These are phyloP conservation scores for Tokudaia muenninki DNA, from an alignment of 2,797 vertebrate species.

Conservation along the genomic window DNA sequence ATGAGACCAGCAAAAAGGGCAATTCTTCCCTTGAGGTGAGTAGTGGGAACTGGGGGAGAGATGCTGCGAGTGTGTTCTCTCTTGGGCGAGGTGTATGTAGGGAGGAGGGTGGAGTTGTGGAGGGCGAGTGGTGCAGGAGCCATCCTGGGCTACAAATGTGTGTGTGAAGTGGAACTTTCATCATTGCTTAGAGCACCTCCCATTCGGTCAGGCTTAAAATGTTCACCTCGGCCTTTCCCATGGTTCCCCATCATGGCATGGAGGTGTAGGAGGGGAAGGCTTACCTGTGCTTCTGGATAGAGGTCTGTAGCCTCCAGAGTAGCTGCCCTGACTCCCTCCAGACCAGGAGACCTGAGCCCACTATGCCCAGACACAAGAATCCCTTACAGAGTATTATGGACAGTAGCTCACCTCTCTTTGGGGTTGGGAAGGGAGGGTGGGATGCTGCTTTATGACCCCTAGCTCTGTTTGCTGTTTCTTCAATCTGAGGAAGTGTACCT, in stretches of 20 bases:
- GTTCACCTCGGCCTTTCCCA: background rate
- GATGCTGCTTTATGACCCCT: background rate
- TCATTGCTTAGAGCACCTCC: background rate
- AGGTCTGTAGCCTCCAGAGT: background rate
- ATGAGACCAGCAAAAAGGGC: constrained; percentile 15
- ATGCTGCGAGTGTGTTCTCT: background rate
- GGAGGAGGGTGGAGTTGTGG: background rate
- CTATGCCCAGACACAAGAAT: background rate
- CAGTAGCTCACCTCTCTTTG: background rate
- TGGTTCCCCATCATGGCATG: background rate
- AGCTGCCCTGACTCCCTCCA: background rate
- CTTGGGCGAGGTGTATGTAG: background rate
- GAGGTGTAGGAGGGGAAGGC: background rate
- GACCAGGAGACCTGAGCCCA: background rate
- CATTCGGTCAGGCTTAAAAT: background rate
- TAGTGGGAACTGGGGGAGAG: background rate
- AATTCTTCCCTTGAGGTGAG: constrained; percentile 86
- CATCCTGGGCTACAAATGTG: background rate
- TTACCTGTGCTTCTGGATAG: background rate
- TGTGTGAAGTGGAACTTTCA: background rate
- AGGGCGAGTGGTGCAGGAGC: background rate
- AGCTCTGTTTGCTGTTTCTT: background rate
- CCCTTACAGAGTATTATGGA: background rate
- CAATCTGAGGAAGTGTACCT: background rate
- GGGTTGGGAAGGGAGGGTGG: background rate